phyloP scores from a whole-genome alignment of 2,113 vertebrate species.

The Butastur rufipennis region DNA sequence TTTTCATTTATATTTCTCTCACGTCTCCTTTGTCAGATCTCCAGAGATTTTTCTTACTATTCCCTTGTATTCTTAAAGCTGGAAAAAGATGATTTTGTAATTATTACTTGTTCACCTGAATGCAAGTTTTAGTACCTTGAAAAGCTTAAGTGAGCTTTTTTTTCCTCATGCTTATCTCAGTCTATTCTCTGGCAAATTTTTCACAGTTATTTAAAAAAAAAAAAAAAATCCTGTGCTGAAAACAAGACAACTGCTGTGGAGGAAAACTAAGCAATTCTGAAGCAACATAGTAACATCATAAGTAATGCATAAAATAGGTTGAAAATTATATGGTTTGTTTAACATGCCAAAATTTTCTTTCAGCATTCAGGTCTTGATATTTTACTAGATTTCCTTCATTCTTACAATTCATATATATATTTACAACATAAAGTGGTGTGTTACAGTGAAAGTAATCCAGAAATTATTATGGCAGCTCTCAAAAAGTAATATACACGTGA shows the following conservation, averaged over 20 bases:
- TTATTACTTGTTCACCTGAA: background rate
- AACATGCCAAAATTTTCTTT: background rate
- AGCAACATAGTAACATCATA: background rate
- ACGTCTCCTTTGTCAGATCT: background rate
- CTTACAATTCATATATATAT: background rate
- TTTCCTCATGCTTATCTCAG: background rate
- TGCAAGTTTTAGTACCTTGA: background rate
- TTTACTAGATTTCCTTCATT: background rate
- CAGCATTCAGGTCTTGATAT: background rate
- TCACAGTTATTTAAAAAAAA: background rate
- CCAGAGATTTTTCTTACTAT: background rate
- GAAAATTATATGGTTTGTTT: background rate
- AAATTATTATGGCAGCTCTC: background rate
- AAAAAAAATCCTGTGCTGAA: background rate
- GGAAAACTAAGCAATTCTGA: background rate
- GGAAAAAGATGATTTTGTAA: background rate
- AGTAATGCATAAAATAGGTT: background rate
- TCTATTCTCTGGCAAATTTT: background rate
- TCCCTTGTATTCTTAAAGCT: background rate
- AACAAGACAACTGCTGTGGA: background rate
- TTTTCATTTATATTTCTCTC: slow-evolving; percentile 24
- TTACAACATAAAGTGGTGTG: background rate
- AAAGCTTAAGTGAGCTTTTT: background rate
- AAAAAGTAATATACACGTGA: background rate
- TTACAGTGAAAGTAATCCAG: background rate